Base-by-base conservation (phyloP, 2,113 vertebrate genomes). In the Gymnorhina tibicen region DNA sequence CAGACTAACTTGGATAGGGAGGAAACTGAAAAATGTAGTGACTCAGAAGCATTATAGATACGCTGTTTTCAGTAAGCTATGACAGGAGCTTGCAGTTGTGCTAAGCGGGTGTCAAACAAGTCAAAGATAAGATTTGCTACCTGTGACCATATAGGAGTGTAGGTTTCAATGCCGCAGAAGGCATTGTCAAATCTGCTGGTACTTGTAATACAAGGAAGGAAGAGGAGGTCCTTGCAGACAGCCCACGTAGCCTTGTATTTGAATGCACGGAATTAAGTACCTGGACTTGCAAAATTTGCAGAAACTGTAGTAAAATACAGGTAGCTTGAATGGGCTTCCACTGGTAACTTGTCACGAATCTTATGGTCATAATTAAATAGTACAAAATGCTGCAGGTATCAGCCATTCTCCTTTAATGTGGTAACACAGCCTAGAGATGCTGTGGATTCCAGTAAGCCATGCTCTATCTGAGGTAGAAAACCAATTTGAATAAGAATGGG, bases 401-500 rank as follows among this genome's bases (percentile, higher is more conserved):
- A 2, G 37, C 56, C 20, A 10, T 62, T 94, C 73, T 64, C 44
- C 28, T 91, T 89, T 93, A 77, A 85, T 94, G 78, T 91, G 84
- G 68, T 59, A 67, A 41, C 33, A 22, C 6, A 70, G 60, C 39
- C 30, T 60, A 55, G 81, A 84, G 75, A 91, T 76, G 60, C 87
- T 76, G 50, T 58, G 47, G 94, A 80, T 95, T 87, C 63, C 75
- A 64, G 56, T 63, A 72, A 80, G 85, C 75, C 72, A 3, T 74
- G 59, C 33, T 82, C 79, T 82, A 58, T 85, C 69, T 58, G 52
- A 80, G 68, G 72, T 4, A 86, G 85, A 75, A 91, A 56, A 90
- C 60, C 52, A n/a, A 62, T 94, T 72, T 95, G 87, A 89, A 32
- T 94, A 68, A 88, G 78, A 91, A 94, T 60, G 64, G 83, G 50